A percentile compares a stretch with the other conserved stretches of the same genome.
phyloP scores from a whole-genome alignment of 2,113 vertebrate genomes.

The Hystrix brachyura region DNA sequence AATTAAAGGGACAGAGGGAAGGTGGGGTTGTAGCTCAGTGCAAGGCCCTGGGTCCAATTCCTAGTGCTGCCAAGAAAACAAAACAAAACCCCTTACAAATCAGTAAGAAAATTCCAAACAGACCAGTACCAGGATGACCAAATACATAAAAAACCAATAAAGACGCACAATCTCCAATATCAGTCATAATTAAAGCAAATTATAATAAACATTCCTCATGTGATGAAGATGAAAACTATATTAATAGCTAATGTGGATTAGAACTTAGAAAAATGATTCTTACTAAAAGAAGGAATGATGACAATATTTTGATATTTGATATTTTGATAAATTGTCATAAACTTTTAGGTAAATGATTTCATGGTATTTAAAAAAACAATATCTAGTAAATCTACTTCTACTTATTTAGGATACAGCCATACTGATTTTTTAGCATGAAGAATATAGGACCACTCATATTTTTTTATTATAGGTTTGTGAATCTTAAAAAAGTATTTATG shows the following conservation, averaged over 20 bases:
- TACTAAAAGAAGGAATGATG: too few species aligned
- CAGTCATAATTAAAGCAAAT: background rate
- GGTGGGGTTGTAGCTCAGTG: background rate
- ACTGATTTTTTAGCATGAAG: background rate
- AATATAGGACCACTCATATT: background rate
- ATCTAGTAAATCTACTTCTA: background rate
- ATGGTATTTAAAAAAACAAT: slow-evolving; percentile 27
- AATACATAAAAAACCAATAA: background rate
- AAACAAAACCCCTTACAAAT: background rate
- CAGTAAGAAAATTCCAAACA: background rate
- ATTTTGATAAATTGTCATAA: background rate
- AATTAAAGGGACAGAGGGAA: background rate
- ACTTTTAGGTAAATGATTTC: background rate
- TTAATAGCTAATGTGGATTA: background rate
- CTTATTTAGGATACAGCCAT: background rate
- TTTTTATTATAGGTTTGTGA: background rate
- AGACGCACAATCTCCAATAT: background rate
- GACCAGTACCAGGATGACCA: background rate
- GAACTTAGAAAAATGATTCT: background rate
- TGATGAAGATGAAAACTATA: background rate
- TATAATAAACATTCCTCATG: background rate
- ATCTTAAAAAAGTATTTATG: background rate
- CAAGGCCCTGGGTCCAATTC: background rate
- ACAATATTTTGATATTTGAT: too few species aligned
- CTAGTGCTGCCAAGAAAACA: background rate